Base-by-base conservation (phyloP, 2,888 invertebrate species). In the Ophonus ardosiacus region DNA sequence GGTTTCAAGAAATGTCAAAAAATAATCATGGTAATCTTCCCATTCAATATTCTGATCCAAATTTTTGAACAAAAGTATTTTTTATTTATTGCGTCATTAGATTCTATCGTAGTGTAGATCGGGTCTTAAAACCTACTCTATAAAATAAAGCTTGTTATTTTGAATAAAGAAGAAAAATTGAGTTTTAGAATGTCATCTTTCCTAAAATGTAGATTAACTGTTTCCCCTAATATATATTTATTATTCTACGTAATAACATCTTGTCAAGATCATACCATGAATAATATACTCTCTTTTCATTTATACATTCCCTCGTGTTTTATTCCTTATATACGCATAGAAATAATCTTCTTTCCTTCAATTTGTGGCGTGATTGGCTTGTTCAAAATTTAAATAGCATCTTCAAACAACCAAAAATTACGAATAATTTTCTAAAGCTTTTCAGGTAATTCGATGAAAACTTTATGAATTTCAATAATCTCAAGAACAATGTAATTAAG, bases 231-330 rank as follows among this genome's bases (percentile, higher is more conserved):
- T 43, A 74, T 74, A 10, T 18, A 74, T 74, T 40, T 74, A 74
- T 40, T 74, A 74, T 8, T 43, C 43, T 43, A 74, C 43, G 18
- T 43, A 43, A 74, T 43, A 43, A 74, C 15, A 43, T 43, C 24
- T 13, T 43, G 71, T 40, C 71, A 74, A 40, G 71, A 74, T 74
- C 43, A 74, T 74, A 18, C 18, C 43, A 74, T 74, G 18, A 74
- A 40, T 74, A 43, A 74, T 43, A 7, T 18, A 51, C 71, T 43
- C 40, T 18, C 15, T 43, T 43, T 43, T 74, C 71, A 10, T 43
- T 51, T 40, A 74, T 51, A 74, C 71, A 43, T 74, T 74, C 71
- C 71, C 43, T 74, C 40, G 43, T 74, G 40, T 43, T 74, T 74
- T 43, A 74, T 74, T 74, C 71, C 7, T 31, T 38, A 31, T 31